Conservation (phyloP, 2,797 vertebrate species). For the Triplophysa bombifrons region DNA sequence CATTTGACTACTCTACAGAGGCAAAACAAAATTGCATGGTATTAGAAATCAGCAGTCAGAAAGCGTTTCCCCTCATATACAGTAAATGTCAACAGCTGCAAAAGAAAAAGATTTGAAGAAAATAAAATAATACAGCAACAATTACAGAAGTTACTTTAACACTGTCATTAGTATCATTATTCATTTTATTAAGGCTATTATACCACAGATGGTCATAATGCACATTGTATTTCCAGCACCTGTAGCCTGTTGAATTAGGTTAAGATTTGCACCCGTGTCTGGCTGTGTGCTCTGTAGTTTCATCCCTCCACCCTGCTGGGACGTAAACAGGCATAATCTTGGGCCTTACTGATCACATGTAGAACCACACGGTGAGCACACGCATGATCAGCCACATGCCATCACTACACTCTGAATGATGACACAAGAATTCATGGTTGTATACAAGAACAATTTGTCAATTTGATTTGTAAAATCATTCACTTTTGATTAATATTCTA, state of each 20-base stretch:
- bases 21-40: not conserved
- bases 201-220: not conserved
- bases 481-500: not conserved
- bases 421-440: not conserved
- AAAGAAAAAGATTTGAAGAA: not conserved
- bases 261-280: not conserved
- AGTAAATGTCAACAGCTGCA: not conserved
- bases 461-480: not conserved
- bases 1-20: not conserved
- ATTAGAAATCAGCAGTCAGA: not conserved
- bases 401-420: not conserved
- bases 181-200: not conserved
- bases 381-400: slow-evolving; percentile 40
- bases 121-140: too few relatives aligned
- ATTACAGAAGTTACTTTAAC: too few relatives aligned
- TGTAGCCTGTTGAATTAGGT: slow-evolving; percentile 1
- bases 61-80: too few relatives aligned
- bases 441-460: not conserved
- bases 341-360: slow-evolving; percentile 19
- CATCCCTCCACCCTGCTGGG: slow-evolving; percentile 13
- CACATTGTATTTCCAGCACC: not conserved
- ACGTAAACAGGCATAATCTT: slow-evolving; percentile 15
- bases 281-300: slow-evolving; percentile 4
- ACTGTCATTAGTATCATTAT: not conserved
- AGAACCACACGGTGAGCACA: slow-evolving; percentile 24